phyloP scores from a whole-genome alignment of 2,888 invertebrate species.

The Thymelicus lineola region DNA sequence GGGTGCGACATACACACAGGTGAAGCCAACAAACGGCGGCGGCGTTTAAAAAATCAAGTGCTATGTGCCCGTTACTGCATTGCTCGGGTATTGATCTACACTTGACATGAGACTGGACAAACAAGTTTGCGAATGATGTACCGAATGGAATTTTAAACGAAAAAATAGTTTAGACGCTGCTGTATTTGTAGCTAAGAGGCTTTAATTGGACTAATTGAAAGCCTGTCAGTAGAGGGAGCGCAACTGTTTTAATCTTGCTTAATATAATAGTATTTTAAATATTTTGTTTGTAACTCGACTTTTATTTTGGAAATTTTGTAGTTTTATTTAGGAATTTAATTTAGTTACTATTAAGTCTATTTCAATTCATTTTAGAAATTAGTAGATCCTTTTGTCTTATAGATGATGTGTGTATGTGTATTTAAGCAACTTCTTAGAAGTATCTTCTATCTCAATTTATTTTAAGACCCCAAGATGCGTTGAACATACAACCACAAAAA shows the following conservation, averaged over 20 bases:
- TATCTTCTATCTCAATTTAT: too few relatives aligned
- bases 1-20: too few relatives aligned
- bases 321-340: too few relatives aligned
- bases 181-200: conserved; percentile 1
- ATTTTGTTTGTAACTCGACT: neutral
- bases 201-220: conserved; percentile 10
- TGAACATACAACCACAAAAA: too few relatives aligned
- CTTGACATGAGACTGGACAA: conserved; percentile 9
- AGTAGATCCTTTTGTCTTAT: too few relatives aligned
- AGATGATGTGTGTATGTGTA: too few relatives aligned
- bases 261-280: neutral
- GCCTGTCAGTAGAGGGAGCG: neutral
- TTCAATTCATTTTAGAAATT: too few relatives aligned
- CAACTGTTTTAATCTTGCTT: neutral
- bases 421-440: too few relatives aligned
- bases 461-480: too few relatives aligned
- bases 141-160: conserved; percentile 10
- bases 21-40: too few relatives aligned
- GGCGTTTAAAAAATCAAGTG: conserved; percentile 20
- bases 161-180: neutral
- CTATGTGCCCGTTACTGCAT: neutral
- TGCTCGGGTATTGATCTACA: conserved; percentile 3
- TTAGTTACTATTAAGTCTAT: too few relatives aligned
- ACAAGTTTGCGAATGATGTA: neutral
- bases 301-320: too few relatives aligned